These are phyloP conservation scores for Luidia sarsii DNA, from an alignment of 53 echinoderm and acorn worm genomes.

Conservation along the genomic window DNA sequence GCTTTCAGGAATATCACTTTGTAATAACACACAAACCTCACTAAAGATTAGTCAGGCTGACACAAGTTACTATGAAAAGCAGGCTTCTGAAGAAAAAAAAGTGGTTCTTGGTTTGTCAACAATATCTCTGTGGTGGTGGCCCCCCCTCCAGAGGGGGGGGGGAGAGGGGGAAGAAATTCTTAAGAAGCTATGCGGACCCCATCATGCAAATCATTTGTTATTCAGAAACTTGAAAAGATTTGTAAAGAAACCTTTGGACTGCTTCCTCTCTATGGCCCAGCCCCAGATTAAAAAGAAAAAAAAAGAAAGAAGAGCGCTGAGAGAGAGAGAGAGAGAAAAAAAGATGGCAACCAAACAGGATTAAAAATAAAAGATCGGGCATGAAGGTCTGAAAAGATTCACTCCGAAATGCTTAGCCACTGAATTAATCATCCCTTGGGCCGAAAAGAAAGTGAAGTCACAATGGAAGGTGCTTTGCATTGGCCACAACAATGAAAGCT, in stretches of 20 bases:
- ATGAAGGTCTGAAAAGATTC: conserved; percentile 24
- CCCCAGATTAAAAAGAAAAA: conserved; percentile 5
- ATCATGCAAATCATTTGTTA: conserved; percentile 38
- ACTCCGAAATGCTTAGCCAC: conserved; percentile 29
- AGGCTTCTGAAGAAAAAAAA: conserved; percentile 2
- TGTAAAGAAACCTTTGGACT: conserved; percentile 32
- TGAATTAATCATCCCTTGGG: conserved; percentile 31
- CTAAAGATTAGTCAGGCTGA: conserved; percentile 40
- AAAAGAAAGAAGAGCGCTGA: no score
- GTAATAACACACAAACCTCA: conserved; percentile 36
- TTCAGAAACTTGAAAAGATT: conserved; percentile 34
- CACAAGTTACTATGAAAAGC: conserved; percentile 4
- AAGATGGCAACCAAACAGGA: conserved; percentile 37
- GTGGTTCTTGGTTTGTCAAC: conserved; percentile 7
- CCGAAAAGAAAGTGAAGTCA: not conserved
- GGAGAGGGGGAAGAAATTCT: not conserved
- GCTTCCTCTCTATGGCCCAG: not conserved
- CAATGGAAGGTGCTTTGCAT: conserved; percentile 3
- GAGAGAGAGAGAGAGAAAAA: conserved; percentile 13
- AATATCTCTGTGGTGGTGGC: not conserved
- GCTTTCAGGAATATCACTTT: conserved; percentile 36
- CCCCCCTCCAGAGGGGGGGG: not conserved
- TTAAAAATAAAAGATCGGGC: conserved; percentile 28
- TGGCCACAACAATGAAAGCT: conserved; percentile 28
- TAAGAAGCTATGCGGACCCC: not conserved